phyloP scores from a whole-genome alignment of 2,888 invertebrate genomes.

The Pandemis corylana region DNA sequence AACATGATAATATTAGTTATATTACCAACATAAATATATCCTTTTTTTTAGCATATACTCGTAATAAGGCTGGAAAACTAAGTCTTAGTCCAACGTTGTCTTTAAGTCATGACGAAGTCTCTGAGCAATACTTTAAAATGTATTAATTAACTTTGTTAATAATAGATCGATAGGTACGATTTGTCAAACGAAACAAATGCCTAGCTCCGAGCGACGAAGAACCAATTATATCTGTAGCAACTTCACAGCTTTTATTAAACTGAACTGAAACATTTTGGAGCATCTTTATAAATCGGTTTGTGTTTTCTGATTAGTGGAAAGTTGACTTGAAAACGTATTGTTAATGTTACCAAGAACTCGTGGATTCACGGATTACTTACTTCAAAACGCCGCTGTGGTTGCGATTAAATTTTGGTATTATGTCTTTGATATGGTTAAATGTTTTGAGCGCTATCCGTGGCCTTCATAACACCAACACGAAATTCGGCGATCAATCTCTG shows the following conservation, averaged over 20 bases:
- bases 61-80: not conserved
- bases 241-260: not conserved
- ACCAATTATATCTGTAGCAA: slow-evolving; percentile 14
- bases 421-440: slow-evolving; percentile 19
- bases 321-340: not conserved
- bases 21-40: not conserved
- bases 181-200: slow-evolving; percentile 23
- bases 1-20: not conserved
- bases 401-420: slow-evolving; percentile 16
- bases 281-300: not conserved
- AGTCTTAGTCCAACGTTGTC: not conserved
- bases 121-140: not conserved
- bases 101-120: not conserved
- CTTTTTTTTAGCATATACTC: not conserved
- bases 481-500: slow-evolving; percentile 39
- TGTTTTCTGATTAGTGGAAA: not conserved
- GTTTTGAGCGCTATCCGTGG: slow-evolving; percentile 24
- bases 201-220: slow-evolving; percentile 18
- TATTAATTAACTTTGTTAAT: slow-evolving; percentile 23
- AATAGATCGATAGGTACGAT: slow-evolving; percentile 17
- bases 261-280: not conserved
- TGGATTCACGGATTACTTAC: not conserved
- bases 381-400: slow-evolving; percentile 6
- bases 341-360: not conserved
- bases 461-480: slow-evolving; percentile 28